phyloP scores from a whole-genome alignment of 2,888 invertebrate species.

The Troilus luridus region DNA sequence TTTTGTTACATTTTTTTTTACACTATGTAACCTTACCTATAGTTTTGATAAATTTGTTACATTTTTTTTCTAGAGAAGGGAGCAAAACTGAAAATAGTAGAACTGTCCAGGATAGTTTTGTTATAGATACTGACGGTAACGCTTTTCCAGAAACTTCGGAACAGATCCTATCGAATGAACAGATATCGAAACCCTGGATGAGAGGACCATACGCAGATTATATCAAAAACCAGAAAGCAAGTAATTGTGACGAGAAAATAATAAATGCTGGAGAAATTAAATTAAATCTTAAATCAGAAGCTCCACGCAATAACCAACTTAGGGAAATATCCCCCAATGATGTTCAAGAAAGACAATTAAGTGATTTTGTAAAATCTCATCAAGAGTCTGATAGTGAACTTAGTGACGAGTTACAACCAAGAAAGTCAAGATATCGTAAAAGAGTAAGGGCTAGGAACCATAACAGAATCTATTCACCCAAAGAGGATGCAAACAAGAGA shows the following conservation, averaged over 20 bases:
- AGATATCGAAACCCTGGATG: neutral
- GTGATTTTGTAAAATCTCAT: neutral
- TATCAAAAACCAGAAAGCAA: neutral
- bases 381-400: neutral
- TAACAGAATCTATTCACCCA: neutral
- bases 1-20: no score
- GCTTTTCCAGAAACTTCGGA: neutral
- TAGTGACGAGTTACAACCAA: neutral
- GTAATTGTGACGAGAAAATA: neutral
- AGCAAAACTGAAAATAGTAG: neutral
- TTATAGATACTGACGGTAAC: neutral
- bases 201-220: neutral
- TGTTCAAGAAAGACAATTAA: neutral
- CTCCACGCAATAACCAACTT: neutral
- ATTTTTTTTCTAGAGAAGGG: neutral
- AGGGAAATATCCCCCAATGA: neutral
- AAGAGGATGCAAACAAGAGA: neutral
- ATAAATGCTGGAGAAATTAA: neutral
- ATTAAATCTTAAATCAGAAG: neutral
- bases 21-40: no score
- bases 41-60: neutral
- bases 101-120: neutral
- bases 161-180: neutral
- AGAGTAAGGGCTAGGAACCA: neutral
- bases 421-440: neutral